Evolutionary conservation across 1,140 invertebrate genomes (phyloP).

Genomic region (Brachionus calyciflorus): DNA sequence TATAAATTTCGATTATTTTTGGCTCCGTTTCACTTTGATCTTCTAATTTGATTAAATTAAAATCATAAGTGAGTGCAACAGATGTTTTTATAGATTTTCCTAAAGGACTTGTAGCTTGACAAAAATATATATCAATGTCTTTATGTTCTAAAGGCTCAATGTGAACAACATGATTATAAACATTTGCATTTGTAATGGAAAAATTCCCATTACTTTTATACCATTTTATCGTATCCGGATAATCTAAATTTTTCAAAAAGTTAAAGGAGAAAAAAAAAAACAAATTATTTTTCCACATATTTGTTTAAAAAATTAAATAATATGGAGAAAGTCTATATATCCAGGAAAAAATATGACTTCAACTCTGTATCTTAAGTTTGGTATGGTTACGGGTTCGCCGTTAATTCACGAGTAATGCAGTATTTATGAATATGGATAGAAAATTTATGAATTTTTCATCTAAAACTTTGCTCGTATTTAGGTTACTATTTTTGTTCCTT

Average conservation of each 20-base stretch:
- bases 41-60: neutral
- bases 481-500: too few relatives aligned
- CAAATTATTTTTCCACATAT: too few relatives aligned
- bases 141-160: slow-evolving; percentile 15
- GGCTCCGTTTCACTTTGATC: neutral
- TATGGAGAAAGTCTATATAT: too few relatives aligned
- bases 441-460: too few relatives aligned
- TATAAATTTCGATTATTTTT: slow-evolving; percentile 6
- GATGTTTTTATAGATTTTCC: neutral
- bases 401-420: too few relatives aligned
- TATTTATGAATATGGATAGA: too few relatives aligned
- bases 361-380: too few relatives aligned
- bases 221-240: neutral
- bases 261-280: too few relatives aligned
- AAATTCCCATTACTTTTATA: neutral
- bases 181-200: neutral
- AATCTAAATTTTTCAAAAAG: neutral
- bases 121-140: neutral
- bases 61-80: slow-evolving; percentile 15
- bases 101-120: neutral
- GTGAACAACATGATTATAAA: neutral
- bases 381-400: too few relatives aligned
- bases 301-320: too few relatives aligned
- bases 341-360: too few relatives aligned
- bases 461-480: too few relatives aligned